Base-by-base conservation (phyloP, 64 coral and sea anemone species). In the Actinia tenebrosa region DNA sequence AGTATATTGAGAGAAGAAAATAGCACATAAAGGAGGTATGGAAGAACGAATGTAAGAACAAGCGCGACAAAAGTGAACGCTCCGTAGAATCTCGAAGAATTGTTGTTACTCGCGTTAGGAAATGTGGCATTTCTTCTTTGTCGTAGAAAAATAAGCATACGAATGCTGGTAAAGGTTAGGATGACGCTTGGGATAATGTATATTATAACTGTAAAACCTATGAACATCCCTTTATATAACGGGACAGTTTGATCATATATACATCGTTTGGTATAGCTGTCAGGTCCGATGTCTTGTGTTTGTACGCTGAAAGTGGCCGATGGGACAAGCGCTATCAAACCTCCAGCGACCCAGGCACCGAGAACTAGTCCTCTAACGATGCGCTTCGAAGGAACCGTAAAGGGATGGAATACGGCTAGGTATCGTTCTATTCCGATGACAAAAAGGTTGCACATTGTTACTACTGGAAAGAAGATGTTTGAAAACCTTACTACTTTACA, bases 391-490 rank as follows among this genome's bases (percentile, higher is more conserved):
- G 77, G 77, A 16, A 79, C 15, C 17, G 3, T 64, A 44, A 79
- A 19, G 44, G 77, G 77, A 79, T 79, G 26, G 18, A 79, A 75
- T 75, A 75, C 71, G 37, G 71, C 22, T 26, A 75, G 37, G 13
- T 75, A 75, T 75, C 71, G 4, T 42, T 75, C 71, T 75, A 75
- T 75, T 25, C 71, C 71, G 13, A 75, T 75, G 22, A 75, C 71
- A 75, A 75, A 75, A n/a, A 75, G 71, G 37, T 26, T 75, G 37
- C 6, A 26, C 37, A 16, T 75, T 23, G 71, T 75, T 25, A 75
- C 71, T 26, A 75, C 22, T 26, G 71, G 71, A 42, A 75, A n/a
- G 13, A 75, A 75, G 22, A 42, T 42, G 71, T 75, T 75, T 75
- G 22, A 53, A 53, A 50, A 81, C 17, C 79, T 50, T 5, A 53